Evolutionary conservation across 2,113 vertebrate species (phyloP).

Genomic region (Romanogobio albipinnatus): DNA sequence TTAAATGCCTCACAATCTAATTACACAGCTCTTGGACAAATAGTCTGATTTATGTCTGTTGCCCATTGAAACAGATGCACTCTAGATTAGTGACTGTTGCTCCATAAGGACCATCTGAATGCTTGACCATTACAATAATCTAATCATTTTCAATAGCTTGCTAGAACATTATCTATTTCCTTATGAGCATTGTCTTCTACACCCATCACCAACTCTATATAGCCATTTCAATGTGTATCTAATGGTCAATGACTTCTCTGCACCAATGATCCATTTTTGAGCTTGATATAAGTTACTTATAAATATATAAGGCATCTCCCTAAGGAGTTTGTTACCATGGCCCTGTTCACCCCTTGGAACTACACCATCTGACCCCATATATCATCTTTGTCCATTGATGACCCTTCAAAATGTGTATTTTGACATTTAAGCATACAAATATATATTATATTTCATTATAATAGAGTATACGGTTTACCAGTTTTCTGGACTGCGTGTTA

Average conservation of each 20-base stretch:
- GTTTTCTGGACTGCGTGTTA: background rate
- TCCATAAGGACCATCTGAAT: background rate
- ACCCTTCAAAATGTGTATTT: background rate
- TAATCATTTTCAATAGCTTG: background rate
- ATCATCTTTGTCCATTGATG: background rate
- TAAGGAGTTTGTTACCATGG: background rate
- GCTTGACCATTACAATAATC: background rate
- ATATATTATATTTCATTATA: background rate
- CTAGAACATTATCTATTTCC: background rate
- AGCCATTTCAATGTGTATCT: background rate
- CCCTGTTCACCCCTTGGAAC: background rate
- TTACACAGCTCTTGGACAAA: conserved; percentile 15
- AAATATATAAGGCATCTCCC: background rate
- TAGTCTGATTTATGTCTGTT: background rate
- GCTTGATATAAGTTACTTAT: background rate
- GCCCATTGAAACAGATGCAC: background rate
- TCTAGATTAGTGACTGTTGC: background rate
- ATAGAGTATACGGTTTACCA: background rate
- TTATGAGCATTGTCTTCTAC: background rate
- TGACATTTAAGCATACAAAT: background rate
- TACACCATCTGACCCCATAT: background rate
- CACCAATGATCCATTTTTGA: conserved; percentile 19
- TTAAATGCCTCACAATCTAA: conserved; percentile 34
- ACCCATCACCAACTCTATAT: background rate
- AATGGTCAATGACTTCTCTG: background rate